Conservation (phyloP, 2,888 invertebrate species). For the Coleophora flavipennella region DNA sequence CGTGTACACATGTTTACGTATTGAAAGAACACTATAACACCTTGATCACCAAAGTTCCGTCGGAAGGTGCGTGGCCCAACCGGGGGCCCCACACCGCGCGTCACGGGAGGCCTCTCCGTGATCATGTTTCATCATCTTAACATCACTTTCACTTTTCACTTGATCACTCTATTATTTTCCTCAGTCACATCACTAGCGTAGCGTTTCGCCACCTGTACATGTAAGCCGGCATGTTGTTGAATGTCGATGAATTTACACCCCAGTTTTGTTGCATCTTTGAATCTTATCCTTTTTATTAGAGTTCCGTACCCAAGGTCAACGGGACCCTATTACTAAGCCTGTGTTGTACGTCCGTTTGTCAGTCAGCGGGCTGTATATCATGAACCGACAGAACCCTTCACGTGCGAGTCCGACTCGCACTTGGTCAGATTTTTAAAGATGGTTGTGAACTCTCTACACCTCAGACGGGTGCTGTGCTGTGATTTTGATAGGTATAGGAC, state of each 20-base stretch:
- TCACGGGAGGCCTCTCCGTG: constrained; percentile 56
- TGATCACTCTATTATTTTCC: constrained; percentile 21
- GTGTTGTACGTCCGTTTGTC: no score
- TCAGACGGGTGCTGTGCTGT: no score
- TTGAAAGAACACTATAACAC: constrained; percentile 37
- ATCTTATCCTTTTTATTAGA: no score
- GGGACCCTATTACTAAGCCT: no score
- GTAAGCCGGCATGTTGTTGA: constrained; percentile 20
- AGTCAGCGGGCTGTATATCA: no score
- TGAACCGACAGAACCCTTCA: no score
- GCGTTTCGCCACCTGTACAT: constrained; percentile 17
- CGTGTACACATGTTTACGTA: constrained; percentile 2
- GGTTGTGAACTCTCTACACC: no score
- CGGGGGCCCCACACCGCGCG: constrained; percentile 51
- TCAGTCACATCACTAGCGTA: constrained; percentile 12
- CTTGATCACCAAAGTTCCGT: constrained; percentile 74
- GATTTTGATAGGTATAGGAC: no score
- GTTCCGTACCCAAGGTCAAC: no score
- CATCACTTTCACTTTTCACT: constrained; percentile 33
- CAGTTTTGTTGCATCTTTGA: no score
- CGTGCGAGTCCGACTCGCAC: no score
- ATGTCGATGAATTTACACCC: not conserved
- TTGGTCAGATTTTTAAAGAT: no score
- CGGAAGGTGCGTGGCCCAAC: constrained; percentile 66
- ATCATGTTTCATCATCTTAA: constrained; percentile 63